These are phyloP conservation scores for Heliconius sara DNA, from an alignment of 2,888 invertebrate genomes.

Conservation along the genomic window DNA sequence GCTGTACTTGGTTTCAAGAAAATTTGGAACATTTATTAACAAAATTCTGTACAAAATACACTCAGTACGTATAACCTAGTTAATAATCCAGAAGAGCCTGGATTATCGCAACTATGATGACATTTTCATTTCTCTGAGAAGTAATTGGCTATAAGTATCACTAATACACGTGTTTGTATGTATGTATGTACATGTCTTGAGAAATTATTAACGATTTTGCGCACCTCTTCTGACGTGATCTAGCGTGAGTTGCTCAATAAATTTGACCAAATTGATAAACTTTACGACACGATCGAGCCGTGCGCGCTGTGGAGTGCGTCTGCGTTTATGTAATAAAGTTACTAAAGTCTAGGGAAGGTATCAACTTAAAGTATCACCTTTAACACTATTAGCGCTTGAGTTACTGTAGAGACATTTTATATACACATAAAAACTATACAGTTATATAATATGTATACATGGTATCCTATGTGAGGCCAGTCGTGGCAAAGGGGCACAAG, in stretches of 20 bases:
- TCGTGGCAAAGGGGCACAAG: too few species aligned
- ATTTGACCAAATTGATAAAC: slow-evolving; percentile 61
- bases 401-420: slow-evolving; percentile 30
- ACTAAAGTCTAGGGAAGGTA: slow-evolving; percentile 51
- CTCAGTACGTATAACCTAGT: neutral
- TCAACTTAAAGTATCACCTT: slow-evolving; percentile 47
- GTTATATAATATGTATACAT: too few species aligned
- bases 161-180: neutral
- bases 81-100: neutral
- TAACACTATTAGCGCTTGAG: slow-evolving; percentile 39
- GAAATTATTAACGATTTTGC: slow-evolving; percentile 50
- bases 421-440: slow-evolving; percentile 8
- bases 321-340: slow-evolving; percentile 40
- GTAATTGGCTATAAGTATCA: neutral
- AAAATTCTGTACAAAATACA: neutral
- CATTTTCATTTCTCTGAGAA: neutral
- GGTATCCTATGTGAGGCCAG: too few species aligned
- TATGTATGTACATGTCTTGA: neutral
- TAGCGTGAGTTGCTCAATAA: slow-evolving; percentile 57
- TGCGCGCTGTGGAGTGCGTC: slow-evolving; percentile 18
- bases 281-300: slow-evolving; percentile 57
- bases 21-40: neutral
- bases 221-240: slow-evolving; percentile 54
- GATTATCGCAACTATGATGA: neutral
- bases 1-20: neutral